phyloP scores from a whole-genome alignment of 2,113 vertebrate genomes.

The Malurus elegans region DNA sequence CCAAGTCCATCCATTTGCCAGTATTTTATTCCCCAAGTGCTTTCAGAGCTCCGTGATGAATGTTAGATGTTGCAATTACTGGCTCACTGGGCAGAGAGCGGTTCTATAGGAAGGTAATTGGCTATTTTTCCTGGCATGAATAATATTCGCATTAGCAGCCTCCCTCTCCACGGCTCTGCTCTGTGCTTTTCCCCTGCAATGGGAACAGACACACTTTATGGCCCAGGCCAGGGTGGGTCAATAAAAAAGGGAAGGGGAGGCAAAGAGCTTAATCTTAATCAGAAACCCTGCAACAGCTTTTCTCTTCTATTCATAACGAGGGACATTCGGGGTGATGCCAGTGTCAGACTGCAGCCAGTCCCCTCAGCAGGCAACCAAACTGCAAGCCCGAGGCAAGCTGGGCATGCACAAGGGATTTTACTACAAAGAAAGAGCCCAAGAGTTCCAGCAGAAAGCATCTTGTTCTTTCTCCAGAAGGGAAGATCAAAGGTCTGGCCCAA shows the following conservation, averaged over 20 bases:
- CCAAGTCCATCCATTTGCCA: not conserved
- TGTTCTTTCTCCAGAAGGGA: not conserved
- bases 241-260: not conserved
- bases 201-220: not conserved
- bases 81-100: conserved; percentile 39
- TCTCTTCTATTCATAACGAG: not conserved
- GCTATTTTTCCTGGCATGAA: conserved; percentile 63
- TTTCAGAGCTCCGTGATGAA: conserved; percentile 24
- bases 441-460: not conserved
- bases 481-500: not conserved
- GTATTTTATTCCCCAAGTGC: not conserved
- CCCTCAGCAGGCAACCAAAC: rapidly evolving
- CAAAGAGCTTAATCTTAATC: too few species aligned
- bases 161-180: not conserved
- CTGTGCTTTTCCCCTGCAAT: not conserved
- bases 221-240: not conserved
- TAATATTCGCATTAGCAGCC: conserved; percentile 35
- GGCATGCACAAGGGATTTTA: not conserved
- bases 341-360: not conserved
- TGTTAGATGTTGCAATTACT: conserved; percentile 42
- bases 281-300: not conserved
- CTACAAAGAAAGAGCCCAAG: not conserved
- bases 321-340: not conserved
- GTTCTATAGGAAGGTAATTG: conserved; percentile 52
- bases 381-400: not conserved